These are phyloP conservation scores for Martes martes DNA, from an alignment of 2,113 vertebrate genomes.

Conservation along the genomic window DNA sequence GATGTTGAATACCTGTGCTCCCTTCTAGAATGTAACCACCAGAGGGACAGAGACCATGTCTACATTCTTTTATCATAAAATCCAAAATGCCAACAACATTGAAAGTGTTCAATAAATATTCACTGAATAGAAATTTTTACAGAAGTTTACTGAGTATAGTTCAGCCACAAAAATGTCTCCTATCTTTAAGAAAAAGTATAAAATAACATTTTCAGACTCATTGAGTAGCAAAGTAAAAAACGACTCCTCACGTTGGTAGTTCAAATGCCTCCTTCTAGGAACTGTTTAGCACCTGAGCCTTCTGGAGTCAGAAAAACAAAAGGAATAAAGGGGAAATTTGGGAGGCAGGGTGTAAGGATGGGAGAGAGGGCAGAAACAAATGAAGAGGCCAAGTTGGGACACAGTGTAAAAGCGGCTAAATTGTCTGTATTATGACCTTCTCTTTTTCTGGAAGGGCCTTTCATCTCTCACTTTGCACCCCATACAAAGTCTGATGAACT, in stretches of 20 bases:
- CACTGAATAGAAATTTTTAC: not conserved
- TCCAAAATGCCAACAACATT: not conserved
- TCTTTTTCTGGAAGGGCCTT: not conserved
- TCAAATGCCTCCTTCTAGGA: not conserved
- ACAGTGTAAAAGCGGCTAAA: not conserved
- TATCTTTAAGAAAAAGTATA: not conserved
- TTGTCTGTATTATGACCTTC: not conserved
- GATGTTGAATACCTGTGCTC: not conserved
- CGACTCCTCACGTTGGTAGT: not conserved
- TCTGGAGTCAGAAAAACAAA: not conserved
- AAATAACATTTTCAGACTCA: slow-evolving; percentile 28
- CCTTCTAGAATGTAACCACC: not conserved
- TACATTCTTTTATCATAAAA: not conserved
- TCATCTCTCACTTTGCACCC: not conserved
- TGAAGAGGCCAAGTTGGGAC: not conserved
- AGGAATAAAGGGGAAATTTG: not conserved
- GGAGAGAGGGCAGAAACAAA: not conserved
- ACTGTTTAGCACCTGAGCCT: not conserved
- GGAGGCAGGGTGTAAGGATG: not conserved
- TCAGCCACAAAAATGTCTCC: not conserved
- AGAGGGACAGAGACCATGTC: not conserved
- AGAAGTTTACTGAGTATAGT: not conserved
- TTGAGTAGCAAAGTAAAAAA: not conserved
- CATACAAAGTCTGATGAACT: not conserved
- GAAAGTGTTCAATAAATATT: not conserved